Conservation (phyloP, 2,797 vertebrate genomes). For the Agapornis canus region DNA sequence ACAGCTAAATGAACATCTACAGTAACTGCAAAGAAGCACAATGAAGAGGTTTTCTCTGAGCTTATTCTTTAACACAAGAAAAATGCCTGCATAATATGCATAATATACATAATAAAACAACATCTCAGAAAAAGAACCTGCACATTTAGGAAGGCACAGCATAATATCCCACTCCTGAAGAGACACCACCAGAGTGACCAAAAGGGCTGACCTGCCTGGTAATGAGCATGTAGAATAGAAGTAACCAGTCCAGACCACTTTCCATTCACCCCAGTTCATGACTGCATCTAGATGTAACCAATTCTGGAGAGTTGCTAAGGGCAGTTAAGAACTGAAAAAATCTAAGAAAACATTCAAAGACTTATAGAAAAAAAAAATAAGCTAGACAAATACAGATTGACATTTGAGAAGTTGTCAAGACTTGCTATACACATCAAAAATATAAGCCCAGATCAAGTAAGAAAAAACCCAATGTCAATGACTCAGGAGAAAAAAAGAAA, state of each 20-base stretch:
- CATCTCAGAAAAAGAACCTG: neutral
- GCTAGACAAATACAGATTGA: neutral
- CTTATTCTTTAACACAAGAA: neutral
- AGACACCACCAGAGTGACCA: neutral
- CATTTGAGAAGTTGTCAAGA: neutral
- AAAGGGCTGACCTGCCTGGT: neutral
- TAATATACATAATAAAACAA: neutral
- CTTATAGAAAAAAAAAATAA: no score
- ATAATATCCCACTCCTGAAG: neutral
- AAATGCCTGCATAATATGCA: neutral
- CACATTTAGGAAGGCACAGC: neutral
- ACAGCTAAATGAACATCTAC: neutral
- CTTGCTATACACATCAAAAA: neutral
- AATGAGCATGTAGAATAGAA: rapidly evolving
- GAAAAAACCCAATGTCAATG: neutral
- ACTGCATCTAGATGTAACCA: neutral
- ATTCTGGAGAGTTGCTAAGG: neutral
- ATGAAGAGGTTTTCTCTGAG: neutral
- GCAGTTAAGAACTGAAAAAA: neutral
- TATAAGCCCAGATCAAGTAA: neutral
- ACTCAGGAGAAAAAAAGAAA: neutral
- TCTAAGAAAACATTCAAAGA: neutral
- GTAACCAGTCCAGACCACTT: neutral
- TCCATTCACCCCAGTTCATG: neutral
- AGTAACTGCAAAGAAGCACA: neutral